Base-by-base conservation (phyloP, 2,888 invertebrate genomes). In the Parapristionchus giblindavisi region DNA sequence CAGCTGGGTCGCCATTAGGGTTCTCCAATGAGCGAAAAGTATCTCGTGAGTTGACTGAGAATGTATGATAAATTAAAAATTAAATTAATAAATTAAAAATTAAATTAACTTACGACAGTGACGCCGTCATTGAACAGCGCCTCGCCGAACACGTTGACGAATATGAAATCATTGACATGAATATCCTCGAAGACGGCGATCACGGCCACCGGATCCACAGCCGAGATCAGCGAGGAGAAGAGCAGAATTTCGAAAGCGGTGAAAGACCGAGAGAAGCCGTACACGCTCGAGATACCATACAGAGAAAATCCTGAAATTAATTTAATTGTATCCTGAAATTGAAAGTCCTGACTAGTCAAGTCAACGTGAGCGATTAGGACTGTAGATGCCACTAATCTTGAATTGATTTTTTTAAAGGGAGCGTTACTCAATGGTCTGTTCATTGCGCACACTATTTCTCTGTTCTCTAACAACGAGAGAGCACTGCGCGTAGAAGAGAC, bases 121-220 rank as follows among this genome's bases (percentile, higher is more conserved):
- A 98, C 97, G 76, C 96, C 98, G 89, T 98, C 98, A 90, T 98
- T 98, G 79, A 98, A 92, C 84, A 98, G 91, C 48, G 96, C 96
- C 90, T 98, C 98, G 65, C 98, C 98, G 90, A 98, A 98, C 65
- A 98, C 97, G 78, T 98, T 95, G 88, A 98, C 97, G 89, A 98
- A 96, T 79, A 98, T 92, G 83, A 97, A 94, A 91, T 98, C 96
- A 89, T 97, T 95, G 82, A 98, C 97, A 88, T 97, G 96, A 63
- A 82, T 79, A 63, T 83, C 83, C 70, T 73, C 73, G n/a, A 73
- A 73, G 6, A 73, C 61, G 3, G 73, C 73, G 32, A 73, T 73
- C 2, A 73, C 73, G 0, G 84, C 83, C 24, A 73, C 73, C 2
- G 73, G 73, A 61, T 73, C 73, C 32, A 73, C 73, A 34, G 73